These are phyloP conservation scores for Oscheius sp. DNA, from an alignment of 2,888 invertebrate genomes.

Conservation along the genomic window DNA sequence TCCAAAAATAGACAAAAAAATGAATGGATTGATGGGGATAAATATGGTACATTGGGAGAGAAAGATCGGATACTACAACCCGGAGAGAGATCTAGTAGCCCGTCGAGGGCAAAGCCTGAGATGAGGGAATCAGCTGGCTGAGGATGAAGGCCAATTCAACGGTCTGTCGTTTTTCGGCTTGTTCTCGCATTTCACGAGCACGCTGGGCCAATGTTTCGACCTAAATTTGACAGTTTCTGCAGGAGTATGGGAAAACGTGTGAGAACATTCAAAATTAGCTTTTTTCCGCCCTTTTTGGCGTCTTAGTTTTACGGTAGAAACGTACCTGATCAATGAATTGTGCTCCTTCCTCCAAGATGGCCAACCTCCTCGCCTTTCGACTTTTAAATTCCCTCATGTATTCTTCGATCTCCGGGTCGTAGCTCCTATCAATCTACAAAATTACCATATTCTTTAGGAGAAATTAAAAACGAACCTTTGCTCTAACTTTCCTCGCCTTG, in stretches of 20 bases:
- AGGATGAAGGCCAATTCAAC: constrained; percentile 12
- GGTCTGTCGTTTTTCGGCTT: constrained; percentile 11
- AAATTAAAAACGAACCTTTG: constrained; percentile 2
- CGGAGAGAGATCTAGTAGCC: constrained; percentile 14
- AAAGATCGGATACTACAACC: not conserved
- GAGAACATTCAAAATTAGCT: too few relatives aligned
- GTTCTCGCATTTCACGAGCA: constrained; percentile 9
- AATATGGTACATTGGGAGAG: not conserved
- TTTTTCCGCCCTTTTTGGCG: not conserved
- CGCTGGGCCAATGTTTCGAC: not conserved
- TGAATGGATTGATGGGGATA: not conserved
- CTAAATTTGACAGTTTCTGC: not conserved
- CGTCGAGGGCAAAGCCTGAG: constrained; percentile 1
- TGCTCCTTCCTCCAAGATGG: not conserved
- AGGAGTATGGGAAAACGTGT: too few relatives aligned
- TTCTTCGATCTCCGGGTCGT: constrained; percentile 11
- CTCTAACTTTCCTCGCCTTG: constrained; percentile 9
- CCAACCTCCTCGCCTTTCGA: not conserved
- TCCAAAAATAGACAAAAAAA: not conserved
- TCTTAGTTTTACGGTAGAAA: not conserved
- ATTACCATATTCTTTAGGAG: not conserved
- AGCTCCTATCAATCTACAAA: not conserved
- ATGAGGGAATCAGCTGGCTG: constrained; percentile 15
- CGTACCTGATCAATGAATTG: constrained; percentile 16
- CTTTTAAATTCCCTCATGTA: constrained; percentile 5